Conservation (phyloP, 1,140 invertebrate species). For the Lordiphosa mommai region DNA sequence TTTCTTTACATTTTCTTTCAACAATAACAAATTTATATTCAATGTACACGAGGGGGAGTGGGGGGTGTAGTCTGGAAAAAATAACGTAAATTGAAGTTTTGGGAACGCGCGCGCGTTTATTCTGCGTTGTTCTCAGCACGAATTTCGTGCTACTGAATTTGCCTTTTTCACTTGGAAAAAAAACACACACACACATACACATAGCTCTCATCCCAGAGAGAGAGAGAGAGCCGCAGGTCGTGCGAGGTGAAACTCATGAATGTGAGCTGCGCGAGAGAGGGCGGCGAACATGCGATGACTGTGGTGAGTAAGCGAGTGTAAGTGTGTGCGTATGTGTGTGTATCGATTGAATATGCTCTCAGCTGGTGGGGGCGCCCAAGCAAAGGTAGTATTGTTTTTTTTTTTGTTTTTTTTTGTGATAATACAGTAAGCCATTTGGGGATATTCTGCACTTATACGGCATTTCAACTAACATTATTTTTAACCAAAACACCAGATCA, state of each 20-base stretch:
- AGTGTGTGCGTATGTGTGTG: constrained; percentile 22
- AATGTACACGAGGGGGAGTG: background rate
- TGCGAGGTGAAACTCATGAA: constrained; percentile 42
- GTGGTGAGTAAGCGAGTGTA: constrained; percentile 10
- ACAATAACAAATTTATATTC: constrained; percentile 1
- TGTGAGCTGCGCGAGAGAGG: background rate
- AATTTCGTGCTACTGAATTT: constrained; percentile 60
- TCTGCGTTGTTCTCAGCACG: constrained; percentile 44
- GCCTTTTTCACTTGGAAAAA: constrained; percentile 49
- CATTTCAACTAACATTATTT: too few species aligned
- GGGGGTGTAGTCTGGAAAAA: background rate
- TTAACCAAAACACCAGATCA: too few species aligned
- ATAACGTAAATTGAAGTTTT: constrained; percentile 32
- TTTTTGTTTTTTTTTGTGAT: too few species aligned
- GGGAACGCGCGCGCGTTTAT: constrained; percentile 37
- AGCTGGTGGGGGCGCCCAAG: too few species aligned
- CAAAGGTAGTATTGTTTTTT: too few species aligned
- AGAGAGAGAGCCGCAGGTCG: constrained; percentile 41
- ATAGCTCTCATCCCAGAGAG: constrained; percentile 3
- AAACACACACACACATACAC: constrained; percentile 33
- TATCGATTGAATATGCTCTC: background rate
- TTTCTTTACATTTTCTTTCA: constrained; percentile 2
- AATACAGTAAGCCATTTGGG: too few species aligned
- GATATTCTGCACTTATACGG: too few species aligned
- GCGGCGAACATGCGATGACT: background rate